Evolutionary conservation across 2,888 invertebrate species (phyloP).

Genomic region (Erebia aethiops): DNA sequence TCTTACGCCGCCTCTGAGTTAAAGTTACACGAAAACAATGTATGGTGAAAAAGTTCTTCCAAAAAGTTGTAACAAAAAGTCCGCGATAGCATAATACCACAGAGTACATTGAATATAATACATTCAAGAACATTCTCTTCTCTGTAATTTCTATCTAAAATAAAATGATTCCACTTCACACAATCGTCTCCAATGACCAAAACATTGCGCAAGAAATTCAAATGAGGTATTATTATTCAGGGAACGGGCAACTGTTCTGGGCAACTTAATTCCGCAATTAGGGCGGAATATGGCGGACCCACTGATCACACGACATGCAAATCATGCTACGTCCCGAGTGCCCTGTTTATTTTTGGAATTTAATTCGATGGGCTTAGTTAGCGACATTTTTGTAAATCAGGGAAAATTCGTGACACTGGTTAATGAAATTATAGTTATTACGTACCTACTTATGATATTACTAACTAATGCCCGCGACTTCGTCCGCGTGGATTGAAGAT

Average conservation of each 20-base stretch:
- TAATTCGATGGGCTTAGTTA: background rate
- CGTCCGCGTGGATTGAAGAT: too few relatives aligned
- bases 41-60: too few relatives aligned
- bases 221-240: constrained; percentile 18
- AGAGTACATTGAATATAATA: too few relatives aligned
- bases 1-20: too few relatives aligned
- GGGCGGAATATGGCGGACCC: constrained; percentile 18
- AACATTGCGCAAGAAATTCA: constrained; percentile 9
- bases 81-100: too few relatives aligned
- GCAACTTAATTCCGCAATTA: constrained; percentile 26
- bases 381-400: constrained; percentile 2
- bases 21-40: too few relatives aligned
- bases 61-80: too few relatives aligned
- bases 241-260: background rate
- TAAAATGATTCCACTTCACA: background rate
- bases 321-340: constrained; percentile 2
- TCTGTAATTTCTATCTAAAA: too few relatives aligned
- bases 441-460: too few relatives aligned
- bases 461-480: too few relatives aligned
- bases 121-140: too few relatives aligned
- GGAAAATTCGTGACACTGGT: background rate
- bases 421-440: too few relatives aligned
- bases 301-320: constrained; percentile 18
- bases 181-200: constrained; percentile 2
- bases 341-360: constrained; percentile 15